A percentile compares a stretch with the other conserved stretches of the same genome.
Conservation (phyloP, 2,797 vertebrate genomes). For the Luscinia megarhynchos region DNA sequence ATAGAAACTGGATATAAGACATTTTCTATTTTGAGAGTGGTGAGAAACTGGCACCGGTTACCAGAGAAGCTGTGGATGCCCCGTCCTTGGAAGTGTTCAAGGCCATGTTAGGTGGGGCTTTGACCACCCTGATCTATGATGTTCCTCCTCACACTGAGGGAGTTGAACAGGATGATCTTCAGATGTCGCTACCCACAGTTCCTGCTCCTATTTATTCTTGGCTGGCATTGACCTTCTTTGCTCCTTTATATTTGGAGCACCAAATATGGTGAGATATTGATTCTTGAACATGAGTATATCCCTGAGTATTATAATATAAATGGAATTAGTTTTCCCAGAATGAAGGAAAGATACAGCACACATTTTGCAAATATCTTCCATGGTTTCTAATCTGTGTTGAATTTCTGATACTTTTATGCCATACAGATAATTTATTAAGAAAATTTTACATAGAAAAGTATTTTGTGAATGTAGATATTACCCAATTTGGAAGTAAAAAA, state of each 20-base stretch:
- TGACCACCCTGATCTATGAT: background rate
- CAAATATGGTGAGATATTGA: background rate
- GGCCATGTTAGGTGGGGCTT: background rate
- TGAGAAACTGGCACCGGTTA: background rate
- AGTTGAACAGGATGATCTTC: background rate
- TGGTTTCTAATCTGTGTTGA: background rate
- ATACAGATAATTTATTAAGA: background rate
- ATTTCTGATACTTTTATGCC: background rate
- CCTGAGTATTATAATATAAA: background rate
- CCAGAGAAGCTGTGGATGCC: background rate
- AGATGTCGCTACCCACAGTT: background rate
- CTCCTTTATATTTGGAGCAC: background rate
- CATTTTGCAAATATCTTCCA: background rate
- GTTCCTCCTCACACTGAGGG: background rate
- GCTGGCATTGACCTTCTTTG: background rate
- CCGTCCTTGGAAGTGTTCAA: background rate
- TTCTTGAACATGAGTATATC: background rate
- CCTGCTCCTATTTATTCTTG: background rate
- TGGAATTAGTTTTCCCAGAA: background rate
- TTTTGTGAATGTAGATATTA: background rate
- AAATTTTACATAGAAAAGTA: background rate
- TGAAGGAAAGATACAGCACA: background rate
- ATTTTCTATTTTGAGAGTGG: background rate
- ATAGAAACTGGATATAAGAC: background rate
- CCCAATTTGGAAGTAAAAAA: background rate